Percentiles rank a stretch among this genome's conserved stretches.
These are phyloP conservation scores for Proctacanthus coquilletti DNA, from an alignment of 1,140 invertebrate species.

Conservation along the genomic window DNA sequence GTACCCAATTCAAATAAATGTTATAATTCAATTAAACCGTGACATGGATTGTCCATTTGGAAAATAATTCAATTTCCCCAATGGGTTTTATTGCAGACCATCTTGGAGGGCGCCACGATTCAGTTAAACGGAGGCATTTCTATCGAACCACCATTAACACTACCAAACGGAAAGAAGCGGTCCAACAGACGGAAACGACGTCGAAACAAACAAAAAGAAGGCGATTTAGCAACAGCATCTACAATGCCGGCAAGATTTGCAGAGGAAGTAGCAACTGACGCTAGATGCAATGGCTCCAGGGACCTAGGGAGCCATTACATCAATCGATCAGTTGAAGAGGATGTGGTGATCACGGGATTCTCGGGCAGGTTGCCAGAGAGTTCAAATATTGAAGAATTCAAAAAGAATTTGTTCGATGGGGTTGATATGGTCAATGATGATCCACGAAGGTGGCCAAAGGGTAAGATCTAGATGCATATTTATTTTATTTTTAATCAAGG, in stretches of 20 bases:
- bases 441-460: conserved; percentile 60
- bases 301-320: conserved; percentile 18
- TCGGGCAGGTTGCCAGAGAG: conserved; percentile 83
- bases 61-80: too few species aligned
- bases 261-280: conserved; percentile 24
- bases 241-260: conserved; percentile 29
- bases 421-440: conserved; percentile 82
- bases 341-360: conserved; percentile 77
- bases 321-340: conserved; percentile 36
- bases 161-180: not conserved
- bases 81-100: too few species aligned
- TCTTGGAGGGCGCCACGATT: too few species aligned
- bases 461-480: conserved; percentile 20
- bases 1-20: too few species aligned
- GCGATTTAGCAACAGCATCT: not conserved
- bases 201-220: conserved; percentile 1
- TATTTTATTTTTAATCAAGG: not conserved
- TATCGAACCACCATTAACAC: not conserved
- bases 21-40: too few species aligned
- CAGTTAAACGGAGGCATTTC: not conserved
- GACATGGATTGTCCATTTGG: too few species aligned
- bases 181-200: conserved; percentile 2
- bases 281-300: conserved; percentile 15
- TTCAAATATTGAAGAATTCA: conserved; percentile 75
- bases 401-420: conserved; percentile 65